These are phyloP conservation scores for Cliona cf. orientalis DNA, from an alignment of 37 sponge, comb jelly and placozoan species.

Conservation along the genomic window DNA sequence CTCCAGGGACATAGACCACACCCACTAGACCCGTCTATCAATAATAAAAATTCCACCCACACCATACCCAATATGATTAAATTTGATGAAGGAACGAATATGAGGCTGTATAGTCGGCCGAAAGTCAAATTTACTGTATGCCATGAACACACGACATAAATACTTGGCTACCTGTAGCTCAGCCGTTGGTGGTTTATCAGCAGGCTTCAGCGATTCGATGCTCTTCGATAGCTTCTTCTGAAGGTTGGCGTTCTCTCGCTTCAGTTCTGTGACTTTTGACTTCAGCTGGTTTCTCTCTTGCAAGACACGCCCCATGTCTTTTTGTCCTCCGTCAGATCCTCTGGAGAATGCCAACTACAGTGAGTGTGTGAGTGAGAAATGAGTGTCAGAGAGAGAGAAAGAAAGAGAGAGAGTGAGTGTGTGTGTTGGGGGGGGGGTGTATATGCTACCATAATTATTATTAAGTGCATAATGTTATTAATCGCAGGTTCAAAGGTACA, in stretches of 20 bases:
- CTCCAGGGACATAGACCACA: too few relatives aligned
- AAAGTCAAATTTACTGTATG: neutral
- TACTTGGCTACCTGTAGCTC: conserved; percentile 5
- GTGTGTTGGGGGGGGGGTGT: neutral
- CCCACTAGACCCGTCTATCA: too few relatives aligned
- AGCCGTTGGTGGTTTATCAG: neutral
- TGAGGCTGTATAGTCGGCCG: neutral
- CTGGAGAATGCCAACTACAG: too few relatives aligned
- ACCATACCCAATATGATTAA: too few relatives aligned
- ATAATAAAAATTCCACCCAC: too few relatives aligned
- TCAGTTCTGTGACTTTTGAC: conserved; percentile 13
- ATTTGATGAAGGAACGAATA: too few relatives aligned
- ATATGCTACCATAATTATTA: neutral
- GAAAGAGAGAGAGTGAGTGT: neutral
- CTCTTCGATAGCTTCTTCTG: conserved; percentile 21
- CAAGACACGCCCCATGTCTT: conserved; percentile 5
- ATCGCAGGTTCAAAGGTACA: too few relatives aligned
- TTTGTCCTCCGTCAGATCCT: neutral
- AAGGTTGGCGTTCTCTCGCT: conserved; percentile 13
- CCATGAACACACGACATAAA: neutral
- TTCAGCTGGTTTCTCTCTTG: conserved; percentile 37
- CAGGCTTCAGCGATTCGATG: neutral
- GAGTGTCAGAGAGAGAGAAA: too few relatives aligned
- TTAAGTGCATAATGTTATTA: neutral
- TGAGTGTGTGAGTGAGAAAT: too few relatives aligned